These are phyloP conservation scores for Adineta ricciae DNA, from an alignment of 2,888 invertebrate genomes.

Conservation along the genomic window DNA sequence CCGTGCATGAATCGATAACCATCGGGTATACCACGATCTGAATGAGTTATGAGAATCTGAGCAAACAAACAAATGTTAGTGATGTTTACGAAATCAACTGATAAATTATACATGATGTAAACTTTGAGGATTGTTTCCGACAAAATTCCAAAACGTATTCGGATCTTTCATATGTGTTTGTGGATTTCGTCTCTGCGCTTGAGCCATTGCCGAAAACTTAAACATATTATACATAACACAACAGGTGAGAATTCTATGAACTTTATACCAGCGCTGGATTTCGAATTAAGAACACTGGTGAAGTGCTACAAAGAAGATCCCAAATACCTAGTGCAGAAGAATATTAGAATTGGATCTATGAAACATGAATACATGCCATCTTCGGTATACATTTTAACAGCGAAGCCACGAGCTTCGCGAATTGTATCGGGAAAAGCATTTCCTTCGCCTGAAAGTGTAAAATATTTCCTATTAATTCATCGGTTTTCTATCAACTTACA, in stretches of 20 bases:
- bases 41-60: conserved; percentile 39
- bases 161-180: conserved; percentile 64
- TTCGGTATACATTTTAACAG: conserved; percentile 72
- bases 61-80: too few species aligned
- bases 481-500: too few species aligned
- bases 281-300: conserved; percentile 80
- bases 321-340: conserved; percentile 49
- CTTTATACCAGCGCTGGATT: conserved; percentile 59
- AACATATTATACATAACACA: conserved; percentile 34
- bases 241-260: background rate
- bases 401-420: conserved; percentile 81
- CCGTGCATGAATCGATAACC: conserved; percentile 87
- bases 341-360: too few species aligned
- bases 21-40: conserved; percentile 84
- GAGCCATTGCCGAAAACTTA: conserved; percentile 81
- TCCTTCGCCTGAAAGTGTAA: conserved; percentile 54
- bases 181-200: conserved; percentile 91
- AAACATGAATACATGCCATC: conserved; percentile 42
- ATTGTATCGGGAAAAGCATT: conserved; percentile 80
- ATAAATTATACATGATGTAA: conserved; percentile 72
- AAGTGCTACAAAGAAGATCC: conserved; percentile 82
- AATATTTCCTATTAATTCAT: too few species aligned
- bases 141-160: conserved; percentile 92
- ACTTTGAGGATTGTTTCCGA: conserved; percentile 73
- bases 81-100: conserved; percentile 51